Conservation (phyloP, 2,888 invertebrate genomes). For the Leptinotarsa rubiginosa region DNA sequence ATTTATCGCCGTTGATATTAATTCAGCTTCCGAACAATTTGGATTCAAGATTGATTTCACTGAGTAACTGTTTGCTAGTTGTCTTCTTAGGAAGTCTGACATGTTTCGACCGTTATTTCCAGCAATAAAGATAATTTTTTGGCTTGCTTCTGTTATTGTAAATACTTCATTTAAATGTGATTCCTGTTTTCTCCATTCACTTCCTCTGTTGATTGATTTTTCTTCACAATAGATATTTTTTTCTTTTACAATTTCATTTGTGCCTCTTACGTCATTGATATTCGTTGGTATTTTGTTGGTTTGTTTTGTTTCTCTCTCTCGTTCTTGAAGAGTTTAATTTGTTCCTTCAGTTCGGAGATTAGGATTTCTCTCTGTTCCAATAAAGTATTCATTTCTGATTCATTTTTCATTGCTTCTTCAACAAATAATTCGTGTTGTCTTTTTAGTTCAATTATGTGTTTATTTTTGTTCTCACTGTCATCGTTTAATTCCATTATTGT, state of each 20-base stretch:
- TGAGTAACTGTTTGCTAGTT: neutral
- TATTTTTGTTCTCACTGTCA: neutral
- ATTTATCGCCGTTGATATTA: neutral
- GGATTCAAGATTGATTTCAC: neutral
- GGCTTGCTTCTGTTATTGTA: neutral
- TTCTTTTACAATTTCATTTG: too few species aligned
- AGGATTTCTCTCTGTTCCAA: neutral
- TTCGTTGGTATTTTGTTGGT: neutral
- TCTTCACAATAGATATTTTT: too few species aligned
- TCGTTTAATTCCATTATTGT: conserved; percentile 3
- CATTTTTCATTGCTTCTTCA: conserved; percentile 9
- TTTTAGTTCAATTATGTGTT: neutral
- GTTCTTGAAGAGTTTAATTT: neutral
- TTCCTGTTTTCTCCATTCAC: too few species aligned
- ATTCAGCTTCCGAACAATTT: neutral
- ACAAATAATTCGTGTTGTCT: neutral
- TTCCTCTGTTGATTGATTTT: too few species aligned
- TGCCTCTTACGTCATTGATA: neutral
- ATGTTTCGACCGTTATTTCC: neutral
- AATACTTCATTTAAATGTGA: too few species aligned
- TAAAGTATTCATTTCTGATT: neutral
- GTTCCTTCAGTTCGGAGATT: neutral
- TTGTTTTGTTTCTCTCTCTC: neutral
- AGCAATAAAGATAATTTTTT: neutral
- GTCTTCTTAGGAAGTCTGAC: neutral